These are phyloP conservation scores for Rhagium mordax DNA, from an alignment of 2,888 invertebrate species.

Conservation along the genomic window DNA sequence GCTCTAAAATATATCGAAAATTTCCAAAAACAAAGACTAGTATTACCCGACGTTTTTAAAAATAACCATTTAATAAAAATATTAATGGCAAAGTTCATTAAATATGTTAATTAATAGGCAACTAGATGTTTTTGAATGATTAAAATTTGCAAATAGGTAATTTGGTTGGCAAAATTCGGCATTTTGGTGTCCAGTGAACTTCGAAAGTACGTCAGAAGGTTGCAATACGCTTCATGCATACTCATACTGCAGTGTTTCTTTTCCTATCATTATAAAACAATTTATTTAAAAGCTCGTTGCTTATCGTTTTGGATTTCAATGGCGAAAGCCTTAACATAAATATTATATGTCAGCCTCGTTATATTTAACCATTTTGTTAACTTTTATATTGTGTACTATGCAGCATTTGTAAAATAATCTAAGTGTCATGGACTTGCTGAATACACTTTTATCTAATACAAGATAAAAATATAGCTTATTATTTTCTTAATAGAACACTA, in stretches of 20 bases:
- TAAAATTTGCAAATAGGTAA: no score
- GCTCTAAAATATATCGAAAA: no score
- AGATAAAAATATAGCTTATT: conserved; percentile 8
- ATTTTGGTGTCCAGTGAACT: no score
- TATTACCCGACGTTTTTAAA: no score
- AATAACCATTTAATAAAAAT: no score
- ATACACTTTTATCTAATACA: conserved; percentile 31
- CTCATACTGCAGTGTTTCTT: not conserved
- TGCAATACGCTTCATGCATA: not conserved
- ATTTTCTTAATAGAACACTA: not conserved
- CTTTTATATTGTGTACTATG: conserved; percentile 17
- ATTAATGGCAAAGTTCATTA: no score
- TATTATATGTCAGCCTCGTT: conserved; percentile 48
- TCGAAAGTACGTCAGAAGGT: no score
- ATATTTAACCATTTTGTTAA: conserved; percentile 32
- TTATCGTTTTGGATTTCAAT: conserved; percentile 26
- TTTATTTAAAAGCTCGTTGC: not conserved
- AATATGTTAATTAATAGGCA: no score
- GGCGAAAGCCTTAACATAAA: conserved; percentile 45
- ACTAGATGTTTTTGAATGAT: no score
- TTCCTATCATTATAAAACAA: not conserved
- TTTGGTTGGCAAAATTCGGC: no score
- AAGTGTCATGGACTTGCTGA: conserved; percentile 44
- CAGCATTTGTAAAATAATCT: conserved; percentile 40
- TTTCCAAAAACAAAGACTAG: no score